Base-by-base conservation (phyloP, 2,797 vertebrate genomes). In the Fratercula arctica region DNA sequence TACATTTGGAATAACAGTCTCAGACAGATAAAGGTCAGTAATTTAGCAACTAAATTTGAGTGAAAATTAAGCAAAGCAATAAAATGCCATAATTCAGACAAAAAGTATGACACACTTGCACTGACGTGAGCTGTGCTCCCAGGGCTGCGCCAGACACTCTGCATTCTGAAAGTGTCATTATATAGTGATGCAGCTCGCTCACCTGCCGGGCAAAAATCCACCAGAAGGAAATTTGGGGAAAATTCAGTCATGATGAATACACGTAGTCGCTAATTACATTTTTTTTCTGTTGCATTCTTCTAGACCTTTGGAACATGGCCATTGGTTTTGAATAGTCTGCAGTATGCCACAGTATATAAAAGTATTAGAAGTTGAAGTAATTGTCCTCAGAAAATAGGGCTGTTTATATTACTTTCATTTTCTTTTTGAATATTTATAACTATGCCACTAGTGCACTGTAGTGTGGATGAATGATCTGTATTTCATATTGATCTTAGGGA, bases 401-500 rank as follows among this genome's bases (percentile, higher is more conserved):
- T 89, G 75, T 68, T 94, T 61, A 8, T 76, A 66, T 63, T 66
- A 88, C 64, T 96, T 96, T 84, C 41, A 46, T 87, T 96, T 95
- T 87, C 57, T 73, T 86, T 96, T 82, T 21, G 29, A 94, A 94
- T 97, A 95, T 97, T 97, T 96, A 92, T 97, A 95, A 96, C 91
- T 75, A 70, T 72, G 72, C 56, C 76, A 63, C 60, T 31, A 61
- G 57, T 89, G 48, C 67, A 50, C 66, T 89, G 59, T 33, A 45
- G 43, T 88, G 91, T 64, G 75, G 91, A 96, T 87, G 87, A 91
- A 89, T 57, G 50, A 70, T 95, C 96, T 95, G 85, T 95, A 93
- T 90, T 96, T 97, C 93, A 70, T 92, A 97, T 96, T 97, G 97
- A 98, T 97, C 87, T 93, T 41, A 50, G 61, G 95, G 84, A 97